Base-by-base conservation (phyloP, 2,888 invertebrate species). In the Urechis unicinctus region DNA sequence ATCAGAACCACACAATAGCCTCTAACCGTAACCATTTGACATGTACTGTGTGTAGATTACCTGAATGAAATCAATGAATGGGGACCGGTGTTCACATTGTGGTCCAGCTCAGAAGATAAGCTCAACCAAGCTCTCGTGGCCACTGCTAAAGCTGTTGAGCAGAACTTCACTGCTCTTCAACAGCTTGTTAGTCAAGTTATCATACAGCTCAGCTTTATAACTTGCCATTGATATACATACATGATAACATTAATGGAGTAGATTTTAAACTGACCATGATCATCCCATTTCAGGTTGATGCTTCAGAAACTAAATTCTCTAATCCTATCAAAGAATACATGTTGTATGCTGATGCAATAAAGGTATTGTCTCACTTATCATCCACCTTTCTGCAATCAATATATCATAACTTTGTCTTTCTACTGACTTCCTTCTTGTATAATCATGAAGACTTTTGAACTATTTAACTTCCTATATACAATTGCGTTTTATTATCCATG, bases 261-360 rank as follows among this genome's bases (percentile, higher is more conserved):
- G 36, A 9, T 13, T 36, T 36, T 17, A 36, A 36, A 9, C 36
- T 9, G 9, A 17, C 17, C 36, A 13, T 13, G 17, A 36, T 36
- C 36, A 28, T 48, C 22, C 3, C 47, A 3, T 62, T 63, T 17
- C 59, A 76, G 76, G 66, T 74, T 61, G 73, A 73, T 60, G 56
- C 68, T 17, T 72, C 72, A 25, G 74, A 74, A 53, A 67, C 68
- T 43, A 61, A 70, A 42, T 70, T 73, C 54, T 61, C 66, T n/a
- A 71, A 80, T 68, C 81, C 81, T 2, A 64, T 81, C 31, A 78
- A 77, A 66, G 87, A 87, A 68, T 86, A 86, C 68, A 75, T 85
- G 26, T 78, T 83, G 52, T 86, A 86, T 67, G 80, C 85, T 49
- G 86, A 86, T 62, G 84, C 85, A 42, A 84, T 86, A 4, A 85